phyloP scores from a whole-genome alignment of 2,113 vertebrate genomes.

The Cynoglossus semilaevis region DNA sequence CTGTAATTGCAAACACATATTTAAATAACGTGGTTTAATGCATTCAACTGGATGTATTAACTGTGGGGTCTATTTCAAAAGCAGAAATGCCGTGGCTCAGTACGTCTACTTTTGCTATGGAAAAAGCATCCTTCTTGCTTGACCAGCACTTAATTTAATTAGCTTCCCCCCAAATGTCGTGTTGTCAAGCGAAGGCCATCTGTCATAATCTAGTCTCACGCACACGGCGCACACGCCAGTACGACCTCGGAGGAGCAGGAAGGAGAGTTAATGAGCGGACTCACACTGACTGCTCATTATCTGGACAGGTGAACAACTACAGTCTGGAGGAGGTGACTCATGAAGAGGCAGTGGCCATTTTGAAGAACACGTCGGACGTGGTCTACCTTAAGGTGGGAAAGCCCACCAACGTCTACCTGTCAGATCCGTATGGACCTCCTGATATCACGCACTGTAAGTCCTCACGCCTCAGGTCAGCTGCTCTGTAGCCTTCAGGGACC shows the following conservation, averaged over 20 bases:
- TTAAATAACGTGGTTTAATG: no score
- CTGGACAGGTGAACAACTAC: constrained; percentile 90
- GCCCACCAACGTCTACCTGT: constrained; percentile 93
- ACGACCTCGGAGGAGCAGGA: background rate
- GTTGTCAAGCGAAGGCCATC: constrained; percentile 45
- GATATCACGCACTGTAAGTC: constrained; percentile 95
- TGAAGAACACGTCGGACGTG: constrained; percentile 96
- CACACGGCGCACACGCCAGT: background rate
- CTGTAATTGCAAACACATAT: no score
- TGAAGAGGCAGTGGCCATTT: constrained; percentile 93
- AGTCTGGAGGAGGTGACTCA: constrained; percentile 96
- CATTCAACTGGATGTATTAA: background rate
- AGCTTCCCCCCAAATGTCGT: constrained; percentile 33
- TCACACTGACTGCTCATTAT: constrained; percentile 13
- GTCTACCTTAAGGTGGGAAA: constrained; percentile 96
- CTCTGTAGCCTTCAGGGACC: no score
- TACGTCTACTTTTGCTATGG: constrained; percentile 4
- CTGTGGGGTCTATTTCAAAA: background rate
- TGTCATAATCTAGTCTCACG: constrained; percentile 44
- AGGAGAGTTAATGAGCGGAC: constrained; percentile 1
- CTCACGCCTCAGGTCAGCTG: background rate
- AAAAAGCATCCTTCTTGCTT: constrained; percentile 23
- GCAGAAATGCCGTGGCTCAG: background rate
- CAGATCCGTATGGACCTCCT: constrained; percentile 93
- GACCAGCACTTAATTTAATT: constrained; percentile 52